Conservation (phyloP, 2,888 invertebrate species). For the Brenthis daphne region DNA sequence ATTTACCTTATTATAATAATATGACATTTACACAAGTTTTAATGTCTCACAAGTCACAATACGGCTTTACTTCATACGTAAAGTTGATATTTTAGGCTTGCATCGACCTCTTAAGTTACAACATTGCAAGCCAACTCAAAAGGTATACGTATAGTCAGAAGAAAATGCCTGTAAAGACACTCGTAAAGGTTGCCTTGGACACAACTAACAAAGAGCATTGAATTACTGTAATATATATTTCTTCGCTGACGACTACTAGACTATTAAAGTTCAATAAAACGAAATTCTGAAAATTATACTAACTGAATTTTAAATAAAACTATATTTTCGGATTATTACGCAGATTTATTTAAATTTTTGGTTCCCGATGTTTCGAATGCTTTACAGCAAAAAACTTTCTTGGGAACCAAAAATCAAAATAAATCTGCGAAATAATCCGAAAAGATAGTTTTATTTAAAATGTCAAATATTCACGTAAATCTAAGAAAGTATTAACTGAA, state of each 20-base stretch:
- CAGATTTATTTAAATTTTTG: too few species aligned
- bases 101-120: slow-evolving; percentile 9
- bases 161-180: slow-evolving; percentile 11
- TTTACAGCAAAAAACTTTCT: too few species aligned
- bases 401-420: too few species aligned
- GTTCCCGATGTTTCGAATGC: too few species aligned
- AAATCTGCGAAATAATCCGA: too few species aligned
- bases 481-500: neutral
- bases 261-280: too few species aligned
- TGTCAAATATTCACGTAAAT: too few species aligned
- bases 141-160: neutral
- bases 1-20: neutral
- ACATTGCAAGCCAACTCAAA: slow-evolving; percentile 11
- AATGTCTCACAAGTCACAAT: neutral
- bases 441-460: too few species aligned
- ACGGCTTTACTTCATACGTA: neutral
- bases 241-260: slow-evolving; percentile 10
- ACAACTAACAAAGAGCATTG: slow-evolving; percentile 13
- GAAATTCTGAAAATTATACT: neutral
- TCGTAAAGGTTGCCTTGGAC: slow-evolving; percentile 9
- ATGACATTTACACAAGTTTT: neutral
- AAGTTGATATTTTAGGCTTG: slow-evolving; percentile 13
- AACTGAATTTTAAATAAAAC: neutral
- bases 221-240: slow-evolving; percentile 2
- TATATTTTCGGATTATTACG: too few species aligned